Base-by-base conservation (phyloP, 2,888 invertebrate species). In the Eudasyphora cyanicolor region DNA sequence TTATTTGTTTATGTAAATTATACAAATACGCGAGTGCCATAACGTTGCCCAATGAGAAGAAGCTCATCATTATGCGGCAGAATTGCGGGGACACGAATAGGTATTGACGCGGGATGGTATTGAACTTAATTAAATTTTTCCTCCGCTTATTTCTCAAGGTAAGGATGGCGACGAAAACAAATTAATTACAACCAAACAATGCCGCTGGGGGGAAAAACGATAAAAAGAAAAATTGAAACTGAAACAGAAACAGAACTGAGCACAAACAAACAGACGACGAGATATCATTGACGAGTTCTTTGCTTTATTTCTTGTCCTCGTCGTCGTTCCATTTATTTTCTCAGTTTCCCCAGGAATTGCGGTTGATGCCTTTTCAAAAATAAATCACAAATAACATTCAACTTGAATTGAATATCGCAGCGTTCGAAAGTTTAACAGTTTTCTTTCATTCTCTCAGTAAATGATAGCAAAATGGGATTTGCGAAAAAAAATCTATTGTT, bases 91-190 rank as follows among this genome's bases (percentile, higher is more conserved):
- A 54, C 45, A 45, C 19, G 62, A 10, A 21, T 10, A 32, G 6
- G 1, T 17, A 17, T 17, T n/a, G 27, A 45, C 29, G 38, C 29
- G n/a, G 24, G 60, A 70, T 76, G 27, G 27, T 77, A 80, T 74
- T 62, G 74, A 83, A 80, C 83, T 75, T 83, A 83, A 83, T 83
- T 83, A 80, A 80, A 77, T 77, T 79, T 32, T 76, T 76, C 29
- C 62, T 17, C 51, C 67, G 19, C 19, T 51, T n/a, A n/a, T 67
- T 76, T 74, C 12, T 77, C 79, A 80, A 83, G 83, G 83, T 73
- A 54, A 1, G 74, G 74, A 80, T 45, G 38, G 45, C 76, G 42
- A 80, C 32, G 32, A 60, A 60, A 80, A 70, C 38, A 83, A 83
- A 77, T 80, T 79, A 83, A 80, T 83, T 80, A 77, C 77, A 71